phyloP scores from a whole-genome alignment of 2,113 vertebrate species.

The Pedionomus torquatus region DNA sequence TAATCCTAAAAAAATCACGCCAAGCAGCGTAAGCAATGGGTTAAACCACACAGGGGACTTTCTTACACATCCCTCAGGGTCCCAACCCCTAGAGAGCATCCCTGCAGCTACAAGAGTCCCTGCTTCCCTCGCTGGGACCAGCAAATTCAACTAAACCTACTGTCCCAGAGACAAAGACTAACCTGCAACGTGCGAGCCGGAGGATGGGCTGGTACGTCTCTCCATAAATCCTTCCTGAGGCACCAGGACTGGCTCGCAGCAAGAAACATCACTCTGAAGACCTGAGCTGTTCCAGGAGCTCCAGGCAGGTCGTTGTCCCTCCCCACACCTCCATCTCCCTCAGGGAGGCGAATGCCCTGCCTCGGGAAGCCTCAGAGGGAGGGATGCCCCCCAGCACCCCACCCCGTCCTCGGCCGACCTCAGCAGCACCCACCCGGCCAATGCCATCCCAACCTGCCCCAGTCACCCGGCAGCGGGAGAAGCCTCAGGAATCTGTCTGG shows the following conservation, averaged over 20 bases:
- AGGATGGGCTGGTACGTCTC: not conserved
- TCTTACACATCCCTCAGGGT: rapidly evolving
- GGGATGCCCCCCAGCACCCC: not conserved
- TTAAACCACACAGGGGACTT: not conserved
- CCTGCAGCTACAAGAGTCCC: rapidly evolving
- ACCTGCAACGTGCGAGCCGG: not conserved
- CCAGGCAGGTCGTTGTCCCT: not conserved
- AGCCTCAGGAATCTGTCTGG: not conserved
- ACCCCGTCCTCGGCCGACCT: not conserved
- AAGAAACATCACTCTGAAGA: not conserved
- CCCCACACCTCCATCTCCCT: not conserved
- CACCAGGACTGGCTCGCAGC: rapidly evolving
- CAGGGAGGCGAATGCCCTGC: not conserved
- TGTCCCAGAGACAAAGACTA: too few relatives aligned
- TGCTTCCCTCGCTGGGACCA: rapidly evolving
- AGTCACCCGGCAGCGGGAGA: not conserved
- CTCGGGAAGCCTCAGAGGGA: not conserved
- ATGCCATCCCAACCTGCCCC: not conserved
- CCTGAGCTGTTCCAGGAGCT: not conserved
- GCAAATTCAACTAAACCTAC: not conserved
- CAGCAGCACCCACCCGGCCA: not conserved
- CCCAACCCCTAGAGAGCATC: not conserved
- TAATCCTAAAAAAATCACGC: not conserved
- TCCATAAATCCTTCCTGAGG: conserved; percentile 10
- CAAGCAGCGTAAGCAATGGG: not conserved